Base-by-base conservation (phyloP, 2,888 invertebrate genomes). In the Rhodophaea formosa region DNA sequence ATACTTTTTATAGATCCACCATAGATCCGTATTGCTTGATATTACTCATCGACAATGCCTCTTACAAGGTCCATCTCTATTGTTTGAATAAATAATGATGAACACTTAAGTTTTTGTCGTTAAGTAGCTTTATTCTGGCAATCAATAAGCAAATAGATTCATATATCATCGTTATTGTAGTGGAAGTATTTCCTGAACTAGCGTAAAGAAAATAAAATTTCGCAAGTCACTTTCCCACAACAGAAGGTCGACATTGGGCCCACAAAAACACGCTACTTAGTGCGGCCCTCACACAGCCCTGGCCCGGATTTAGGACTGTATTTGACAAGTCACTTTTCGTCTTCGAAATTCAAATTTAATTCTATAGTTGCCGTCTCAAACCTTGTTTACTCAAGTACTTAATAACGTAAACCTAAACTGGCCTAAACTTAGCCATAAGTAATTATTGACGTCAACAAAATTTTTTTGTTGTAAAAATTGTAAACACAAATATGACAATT, bases 1-100 rank as follows among this genome's bases (percentile, higher is more conserved):
- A 84, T 84, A 80, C 73, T 82, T 85, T 88, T 86, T 84, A 79
- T 81, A 70, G 74, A 75, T 76, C 72, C 77, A 73, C 67, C 68
- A 71, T 72, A 84, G 80, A 84, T 88, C 83, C 85, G 84, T 84
- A 75, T 80, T 84, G 77, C 73, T 72, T 71, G 69, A 76, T 75
- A 68, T 77, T 77, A 81, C 78, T 80, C 76, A 76, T 77, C 72
- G 64, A 68, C 61, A 65, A 71, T 64, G 76, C 75, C 68, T 62
- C 65, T 66, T 58, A 59, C 71, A 75, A 72, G 71, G 73, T 74
- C 72, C 70, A 69, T 72, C 71, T 70, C 69, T 66, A 70, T 70
- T 77, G 72, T 72, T 70, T 61, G 63, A 63, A 64, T 62, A 56
- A 57, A 47, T 53, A 47, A 51, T 51, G 55, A 51, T 51, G 44